Conservation (phyloP, 2,797 vertebrate genomes). For the Melanotaenia nigrans region DNA sequence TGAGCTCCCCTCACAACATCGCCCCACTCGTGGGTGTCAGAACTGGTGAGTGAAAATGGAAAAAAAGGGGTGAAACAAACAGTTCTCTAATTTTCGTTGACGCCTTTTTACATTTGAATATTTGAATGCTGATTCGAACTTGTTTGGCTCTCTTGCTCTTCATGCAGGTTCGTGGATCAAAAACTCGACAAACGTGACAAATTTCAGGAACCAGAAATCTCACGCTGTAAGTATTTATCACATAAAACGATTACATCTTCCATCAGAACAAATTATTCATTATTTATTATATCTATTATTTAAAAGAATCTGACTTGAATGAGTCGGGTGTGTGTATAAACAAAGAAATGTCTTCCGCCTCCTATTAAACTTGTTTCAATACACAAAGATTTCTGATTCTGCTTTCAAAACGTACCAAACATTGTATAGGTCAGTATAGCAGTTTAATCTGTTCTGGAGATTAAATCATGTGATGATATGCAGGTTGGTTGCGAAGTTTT, state of each 20-base stretch:
- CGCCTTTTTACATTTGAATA: not conserved
- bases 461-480: not conserved
- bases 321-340: not conserved
- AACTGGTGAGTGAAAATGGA: conserved; percentile 40
- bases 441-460: not conserved
- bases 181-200: conserved; percentile 1
- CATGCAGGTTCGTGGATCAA: conserved; percentile 34
- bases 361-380: not conserved
- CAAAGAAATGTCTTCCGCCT: not conserved
- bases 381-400: not conserved
- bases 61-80: no score
- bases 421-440: not conserved
- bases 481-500: not conserved
- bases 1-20: conserved; percentile 19
- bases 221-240: conserved; percentile 56
- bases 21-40: not conserved
- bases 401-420: not conserved
- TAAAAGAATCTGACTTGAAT: not conserved
- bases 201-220: conserved; percentile 37
- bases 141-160: conserved; percentile 8
- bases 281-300: not conserved
- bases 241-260: not conserved
- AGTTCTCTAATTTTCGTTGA: not conserved
- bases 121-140: not conserved
- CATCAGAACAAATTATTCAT: not conserved